Conservation (phyloP, 1,140 invertebrate species). For the Thrips palmi region DNA sequence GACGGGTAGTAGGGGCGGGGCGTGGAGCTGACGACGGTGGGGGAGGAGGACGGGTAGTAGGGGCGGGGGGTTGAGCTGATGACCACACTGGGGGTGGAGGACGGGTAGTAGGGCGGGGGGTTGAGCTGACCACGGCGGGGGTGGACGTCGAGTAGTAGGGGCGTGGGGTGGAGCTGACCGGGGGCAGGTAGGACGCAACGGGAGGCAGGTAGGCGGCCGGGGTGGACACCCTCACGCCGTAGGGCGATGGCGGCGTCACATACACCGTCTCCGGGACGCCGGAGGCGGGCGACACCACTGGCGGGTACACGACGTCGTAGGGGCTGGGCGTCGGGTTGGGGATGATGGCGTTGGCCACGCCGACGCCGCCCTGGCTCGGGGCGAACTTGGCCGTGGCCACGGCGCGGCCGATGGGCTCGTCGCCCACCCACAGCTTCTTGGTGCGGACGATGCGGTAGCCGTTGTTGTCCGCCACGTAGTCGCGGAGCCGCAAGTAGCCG, state of each 20-base stretch:
- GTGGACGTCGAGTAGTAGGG: conserved; percentile 16
- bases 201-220: conserved; percentile 18
- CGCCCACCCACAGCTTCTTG: conserved; percentile 58
- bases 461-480: conserved; percentile 66
- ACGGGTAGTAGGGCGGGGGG: conserved; percentile 11
- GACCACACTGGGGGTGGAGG: too few relatives aligned
- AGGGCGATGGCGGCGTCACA: conserved; percentile 16
- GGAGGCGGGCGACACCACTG: too few relatives aligned
- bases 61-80: too few relatives aligned
- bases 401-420: conserved; percentile 43
- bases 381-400: conserved; percentile 47
- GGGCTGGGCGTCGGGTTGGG: neutral
- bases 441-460: conserved; percentile 59
- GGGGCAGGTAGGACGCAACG: too few relatives aligned
- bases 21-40: neutral
- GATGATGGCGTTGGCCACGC: too few relatives aligned
- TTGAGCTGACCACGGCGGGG: conserved; percentile 20
- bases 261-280: too few relatives aligned
- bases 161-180: too few relatives aligned
- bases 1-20: too few relatives aligned
- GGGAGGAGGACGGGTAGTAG: too few relatives aligned
- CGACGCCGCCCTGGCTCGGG: conserved; percentile 37
- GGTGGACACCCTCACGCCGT: conserved; percentile 16
- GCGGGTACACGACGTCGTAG: conserved; percentile 1
- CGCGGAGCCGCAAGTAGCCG: conserved; percentile 58